Conservation (phyloP, 2,888 invertebrate genomes). For the Aphidius colemani region DNA sequence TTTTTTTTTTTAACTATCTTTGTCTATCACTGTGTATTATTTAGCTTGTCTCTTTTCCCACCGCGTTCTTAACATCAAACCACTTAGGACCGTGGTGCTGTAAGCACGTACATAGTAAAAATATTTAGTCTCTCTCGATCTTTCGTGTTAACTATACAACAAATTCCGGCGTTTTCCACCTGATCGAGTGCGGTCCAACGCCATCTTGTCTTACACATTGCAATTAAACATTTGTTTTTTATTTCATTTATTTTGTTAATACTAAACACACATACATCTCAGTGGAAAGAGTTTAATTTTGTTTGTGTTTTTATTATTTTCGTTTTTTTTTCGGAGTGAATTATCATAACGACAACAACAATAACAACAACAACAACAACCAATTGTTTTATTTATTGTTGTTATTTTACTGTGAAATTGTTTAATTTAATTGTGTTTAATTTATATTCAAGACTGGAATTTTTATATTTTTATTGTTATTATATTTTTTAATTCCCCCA, state of each 20-base stretch:
- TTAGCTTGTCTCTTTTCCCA: conserved; percentile 13
- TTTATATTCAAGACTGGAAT: too few species aligned
- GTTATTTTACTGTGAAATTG: too few species aligned
- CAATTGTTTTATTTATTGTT: too few species aligned
- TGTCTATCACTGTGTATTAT: conserved; percentile 6
- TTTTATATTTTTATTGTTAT: not conserved
- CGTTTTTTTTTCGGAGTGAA: too few species aligned
- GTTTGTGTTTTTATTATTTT: too few species aligned
- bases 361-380: too few species aligned
- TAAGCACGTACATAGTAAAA: conserved; percentile 17
- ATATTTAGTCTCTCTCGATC: conserved; percentile 48
- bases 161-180: conserved; percentile 56
- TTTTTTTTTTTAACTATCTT: too few species aligned
- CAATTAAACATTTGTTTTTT: not conserved
- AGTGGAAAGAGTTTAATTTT: too few species aligned
- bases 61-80: conserved; percentile 54
- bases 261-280: too few species aligned
- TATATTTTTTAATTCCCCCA: not conserved
- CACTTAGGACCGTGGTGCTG: conserved; percentile 51
- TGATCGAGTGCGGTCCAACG: conserved; percentile 51
- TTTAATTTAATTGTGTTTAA: too few species aligned
- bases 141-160: conserved; percentile 35
- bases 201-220: conserved; percentile 41
- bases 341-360: too few species aligned
- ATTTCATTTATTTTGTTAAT: too few species aligned